Evolutionary conservation across 1,140 invertebrate genomes (phyloP).

Genomic region (Drosophila persimilis): DNA sequence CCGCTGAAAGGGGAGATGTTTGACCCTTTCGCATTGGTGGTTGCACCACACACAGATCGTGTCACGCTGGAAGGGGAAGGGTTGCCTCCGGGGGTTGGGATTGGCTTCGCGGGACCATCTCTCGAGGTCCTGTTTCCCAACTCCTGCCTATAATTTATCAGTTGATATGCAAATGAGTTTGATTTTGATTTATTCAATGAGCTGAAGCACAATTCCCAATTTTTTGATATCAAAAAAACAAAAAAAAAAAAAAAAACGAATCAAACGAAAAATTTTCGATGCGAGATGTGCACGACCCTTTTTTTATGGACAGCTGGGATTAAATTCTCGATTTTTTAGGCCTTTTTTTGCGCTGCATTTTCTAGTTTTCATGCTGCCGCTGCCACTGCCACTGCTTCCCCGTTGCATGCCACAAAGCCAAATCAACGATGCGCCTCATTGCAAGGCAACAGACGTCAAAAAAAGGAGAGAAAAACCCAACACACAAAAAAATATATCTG

Average conservation of each 20-base stretch:
- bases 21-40: slow-evolving; percentile 46
- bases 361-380: slow-evolving; percentile 33
- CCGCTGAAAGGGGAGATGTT: slow-evolving; percentile 11
- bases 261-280: slow-evolving; percentile 51
- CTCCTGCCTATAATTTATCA: slow-evolving; percentile 72
- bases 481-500: slow-evolving; percentile 64
- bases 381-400: slow-evolving; percentile 11
- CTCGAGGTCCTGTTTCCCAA: slow-evolving; percentile 42
- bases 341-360: slow-evolving; percentile 32
- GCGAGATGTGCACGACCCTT: slow-evolving; percentile 27
- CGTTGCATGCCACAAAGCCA: slow-evolving; percentile 68
- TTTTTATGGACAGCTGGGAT: slow-evolving; percentile 54
- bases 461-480: slow-evolving; percentile 17
- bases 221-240: slow-evolving; percentile 24
- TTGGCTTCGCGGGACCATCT: slow-evolving; percentile 42
- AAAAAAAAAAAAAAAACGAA: slow-evolving; percentile 4
- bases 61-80: slow-evolving; percentile 11
- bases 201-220: slow-evolving; percentile 65
- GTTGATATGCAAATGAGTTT: slow-evolving; percentile 81
- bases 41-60: slow-evolving; percentile 31
- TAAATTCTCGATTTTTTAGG: slow-evolving; percentile 35
- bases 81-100: slow-evolving; percentile 34
- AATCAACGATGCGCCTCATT: slow-evolving; percentile 78
- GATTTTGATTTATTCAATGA: slow-evolving; percentile 82
- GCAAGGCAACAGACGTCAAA: slow-evolving; percentile 82